Conservation (phyloP, 2,888 invertebrate species). For the Pseudococcus jackbeardsleyi region DNA sequence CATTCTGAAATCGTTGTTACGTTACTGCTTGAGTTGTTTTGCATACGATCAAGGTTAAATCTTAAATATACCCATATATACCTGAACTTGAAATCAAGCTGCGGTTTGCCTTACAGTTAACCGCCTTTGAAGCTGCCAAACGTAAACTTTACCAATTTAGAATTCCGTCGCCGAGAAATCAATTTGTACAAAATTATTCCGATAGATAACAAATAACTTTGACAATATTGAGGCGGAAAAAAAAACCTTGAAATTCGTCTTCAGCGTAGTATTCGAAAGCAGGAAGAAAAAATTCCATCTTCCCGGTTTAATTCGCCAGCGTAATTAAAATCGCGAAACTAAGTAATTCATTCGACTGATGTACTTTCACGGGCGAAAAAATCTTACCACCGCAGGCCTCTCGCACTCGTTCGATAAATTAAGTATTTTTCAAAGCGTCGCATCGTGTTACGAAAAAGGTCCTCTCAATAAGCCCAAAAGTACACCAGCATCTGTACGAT, state of each 20-base stretch:
- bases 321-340: no score
- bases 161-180: background rate
- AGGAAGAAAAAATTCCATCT: background rate
- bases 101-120: background rate
- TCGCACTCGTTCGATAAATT: background rate
- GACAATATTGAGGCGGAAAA: no score
- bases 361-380: background rate
- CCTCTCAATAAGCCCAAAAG: constrained; percentile 33
- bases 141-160: background rate
- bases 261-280: no score
- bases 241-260: no score
- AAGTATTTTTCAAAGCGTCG: constrained; percentile 4
- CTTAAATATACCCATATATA: background rate
- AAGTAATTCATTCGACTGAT: background rate
- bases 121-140: background rate
- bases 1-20: background rate
- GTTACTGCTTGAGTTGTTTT: background rate
- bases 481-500: background rate
- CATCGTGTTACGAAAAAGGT: background rate
- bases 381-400: no score
- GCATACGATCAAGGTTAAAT: constrained; percentile 32
- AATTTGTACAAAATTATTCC: background rate
- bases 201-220: no score
- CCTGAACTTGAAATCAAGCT: background rate
- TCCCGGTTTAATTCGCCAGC: no score